These are phyloP conservation scores for Lepilemur septentrionalis DNA, from an alignment of 2,797 vertebrate species.

Conservation along the genomic window DNA sequence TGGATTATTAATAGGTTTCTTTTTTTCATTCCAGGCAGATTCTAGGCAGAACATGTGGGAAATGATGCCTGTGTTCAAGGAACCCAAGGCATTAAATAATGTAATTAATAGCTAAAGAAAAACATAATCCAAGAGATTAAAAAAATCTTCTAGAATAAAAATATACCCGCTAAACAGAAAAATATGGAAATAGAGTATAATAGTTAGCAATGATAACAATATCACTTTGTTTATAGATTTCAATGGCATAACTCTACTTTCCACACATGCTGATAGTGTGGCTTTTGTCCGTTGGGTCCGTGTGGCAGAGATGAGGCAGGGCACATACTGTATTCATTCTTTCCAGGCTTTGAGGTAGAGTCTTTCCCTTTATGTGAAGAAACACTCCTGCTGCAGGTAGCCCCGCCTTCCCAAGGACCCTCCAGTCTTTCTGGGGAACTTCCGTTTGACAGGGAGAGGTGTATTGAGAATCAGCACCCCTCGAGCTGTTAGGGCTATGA, in stretches of 20 bases:
- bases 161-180: not conserved
- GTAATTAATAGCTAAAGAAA: constrained; percentile 26
- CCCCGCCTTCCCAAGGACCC: not conserved
- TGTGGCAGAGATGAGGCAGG: not conserved
- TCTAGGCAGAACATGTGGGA: not conserved
- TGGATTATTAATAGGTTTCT: not conserved
- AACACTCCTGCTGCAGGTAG: not conserved
- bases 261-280: not conserved
- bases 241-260: not conserved
- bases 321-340: not conserved
- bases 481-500: not conserved
- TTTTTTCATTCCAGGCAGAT: not conserved
- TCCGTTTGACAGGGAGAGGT: not conserved
- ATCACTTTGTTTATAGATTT: not conserved
- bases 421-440: not conserved
- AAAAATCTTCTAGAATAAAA: not conserved
- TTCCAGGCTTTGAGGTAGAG: not conserved
- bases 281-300: not conserved
- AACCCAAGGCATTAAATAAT: not conserved
- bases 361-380: not conserved
- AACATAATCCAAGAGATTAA: not conserved
- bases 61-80: not conserved
- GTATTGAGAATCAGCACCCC: not conserved
- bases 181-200: not conserved
- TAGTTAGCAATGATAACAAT: not conserved